Evolutionary conservation across 1,140 invertebrate species (phyloP), one percentile per base, ranked within the genome.

Genomic region (Hydropsyche tenuis): DNA sequence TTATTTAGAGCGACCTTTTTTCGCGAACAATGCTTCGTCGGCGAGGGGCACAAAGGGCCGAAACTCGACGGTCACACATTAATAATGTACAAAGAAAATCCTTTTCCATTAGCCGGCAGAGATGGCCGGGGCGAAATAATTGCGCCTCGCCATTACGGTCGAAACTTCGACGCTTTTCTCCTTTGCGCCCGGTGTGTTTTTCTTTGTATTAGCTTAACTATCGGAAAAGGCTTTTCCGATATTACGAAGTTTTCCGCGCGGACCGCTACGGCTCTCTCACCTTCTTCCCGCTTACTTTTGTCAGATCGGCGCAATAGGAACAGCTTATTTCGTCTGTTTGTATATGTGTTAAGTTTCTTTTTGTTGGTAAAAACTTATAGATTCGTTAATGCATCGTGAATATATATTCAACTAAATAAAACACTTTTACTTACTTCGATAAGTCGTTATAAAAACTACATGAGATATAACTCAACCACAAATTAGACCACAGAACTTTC

Each of bases 11-110:
- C 22, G 22, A 60, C 23, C 23, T 60, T 25, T 60, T 60, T 60
- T 60, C 56, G 30, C 9, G 56, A 60, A 60, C 56, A 60, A 60
- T 60, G 23, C 9, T 37, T 3, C 3, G 9, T 37, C 3, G 9
- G 9, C 9, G 30, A 37, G 9, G n/a, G 3, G 9, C 30, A 37
- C 30, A 37, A 37, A 37, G 3, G 9, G 20, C 22, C 9, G 0
- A 20, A 18, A 25, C 56, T 27, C 20, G 56, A 12, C 56, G 56
- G 56, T 60, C 63, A 65, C 63, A 65, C 63, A 51, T 68, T 68
- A 68, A 68, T 68, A 68, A 68, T 68, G 65, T 51, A 68, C 43
- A 51, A 68, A 68, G 65, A 68, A 68, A 68, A 68, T 68, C 65
- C 65, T 48, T 68, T 68, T 68, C 65, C 65, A 68, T 68, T 68